Evolutionary conservation across 2,113 vertebrate genomes (phyloP).

Genomic region (Nesospiza acunhae): DNA sequence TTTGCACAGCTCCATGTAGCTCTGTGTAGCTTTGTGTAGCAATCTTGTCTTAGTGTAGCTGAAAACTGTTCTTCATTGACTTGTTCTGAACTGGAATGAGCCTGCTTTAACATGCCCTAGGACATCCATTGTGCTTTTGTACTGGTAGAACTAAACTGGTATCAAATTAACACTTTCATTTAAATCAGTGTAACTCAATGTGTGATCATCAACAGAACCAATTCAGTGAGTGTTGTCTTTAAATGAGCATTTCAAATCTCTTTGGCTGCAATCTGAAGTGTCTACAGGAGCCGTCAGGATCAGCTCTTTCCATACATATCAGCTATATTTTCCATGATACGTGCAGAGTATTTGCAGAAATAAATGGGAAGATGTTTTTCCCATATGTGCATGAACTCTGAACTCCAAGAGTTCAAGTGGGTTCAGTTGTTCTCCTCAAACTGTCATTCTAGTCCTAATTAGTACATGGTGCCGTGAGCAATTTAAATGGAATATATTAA

Average conservation of each 20-base stretch:
- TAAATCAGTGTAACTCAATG: constrained; percentile 3
- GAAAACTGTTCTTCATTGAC: neutral
- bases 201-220: neutral
- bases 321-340: constrained; percentile 43
- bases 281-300: neutral
- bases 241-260: constrained; percentile 24
- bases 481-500: constrained; percentile 75
- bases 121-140: neutral
- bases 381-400: constrained; percentile 52
- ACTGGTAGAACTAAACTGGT: neutral
- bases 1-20: neutral
- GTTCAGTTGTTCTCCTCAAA: constrained; percentile 47
- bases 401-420: constrained; percentile 42
- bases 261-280: neutral
- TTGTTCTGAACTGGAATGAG: neutral
- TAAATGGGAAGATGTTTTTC: constrained; percentile 59
- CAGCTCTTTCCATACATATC: constrained; percentile 14
- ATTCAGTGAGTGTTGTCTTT: neutral
- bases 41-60: neutral
- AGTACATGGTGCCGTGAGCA: constrained; percentile 64
- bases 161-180: constrained; percentile 41
- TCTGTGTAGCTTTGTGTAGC: neutral
- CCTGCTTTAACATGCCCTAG: neutral
- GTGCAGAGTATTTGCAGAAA: constrained; percentile 52
- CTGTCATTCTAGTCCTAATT: constrained; percentile 33